A percentile compares a stretch with the other conserved stretches of the same genome.
Conservation (phyloP, 2,797 vertebrate species). For the Cercopithecus petaurista region DNA sequence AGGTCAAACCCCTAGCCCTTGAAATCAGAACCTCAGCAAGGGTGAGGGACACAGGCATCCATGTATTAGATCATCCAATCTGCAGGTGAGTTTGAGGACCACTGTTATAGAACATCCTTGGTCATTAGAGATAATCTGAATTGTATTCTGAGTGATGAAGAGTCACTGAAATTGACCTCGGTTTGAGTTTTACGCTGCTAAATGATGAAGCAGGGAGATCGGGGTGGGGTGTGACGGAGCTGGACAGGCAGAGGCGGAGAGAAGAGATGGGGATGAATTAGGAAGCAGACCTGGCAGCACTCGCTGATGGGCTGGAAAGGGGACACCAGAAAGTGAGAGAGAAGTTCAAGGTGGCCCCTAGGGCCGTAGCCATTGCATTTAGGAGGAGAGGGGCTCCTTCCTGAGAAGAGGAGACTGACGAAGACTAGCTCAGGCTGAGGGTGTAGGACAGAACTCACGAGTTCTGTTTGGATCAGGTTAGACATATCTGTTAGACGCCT, state of each 20-base stretch:
- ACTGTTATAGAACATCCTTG: not conserved
- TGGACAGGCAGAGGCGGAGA: accelerated
- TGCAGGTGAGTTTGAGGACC: not conserved
- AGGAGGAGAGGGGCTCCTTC: not conserved
- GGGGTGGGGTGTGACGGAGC: accelerated
- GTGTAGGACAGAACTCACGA: not conserved
- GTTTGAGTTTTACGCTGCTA: accelerated
- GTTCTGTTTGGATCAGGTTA: not conserved
- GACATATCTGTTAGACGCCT: not conserved
- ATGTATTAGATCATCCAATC: accelerated
- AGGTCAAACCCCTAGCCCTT: accelerated
- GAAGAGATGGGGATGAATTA: too few relatives aligned
- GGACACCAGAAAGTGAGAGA: not conserved
- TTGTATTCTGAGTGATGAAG: not conserved
- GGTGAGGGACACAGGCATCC: accelerated
- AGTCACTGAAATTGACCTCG: accelerated
- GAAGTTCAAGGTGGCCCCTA: accelerated
- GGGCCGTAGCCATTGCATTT: accelerated
- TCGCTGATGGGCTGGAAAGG: accelerated
- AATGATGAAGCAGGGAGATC: not conserved
- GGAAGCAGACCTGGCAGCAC: not conserved
- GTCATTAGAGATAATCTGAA: not conserved
- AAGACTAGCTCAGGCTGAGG: not conserved
- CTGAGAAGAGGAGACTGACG: not conserved
- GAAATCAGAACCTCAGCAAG: not conserved